Conservation (phyloP, 1,140 invertebrate genomes). For the Megalopta genalis region DNA sequence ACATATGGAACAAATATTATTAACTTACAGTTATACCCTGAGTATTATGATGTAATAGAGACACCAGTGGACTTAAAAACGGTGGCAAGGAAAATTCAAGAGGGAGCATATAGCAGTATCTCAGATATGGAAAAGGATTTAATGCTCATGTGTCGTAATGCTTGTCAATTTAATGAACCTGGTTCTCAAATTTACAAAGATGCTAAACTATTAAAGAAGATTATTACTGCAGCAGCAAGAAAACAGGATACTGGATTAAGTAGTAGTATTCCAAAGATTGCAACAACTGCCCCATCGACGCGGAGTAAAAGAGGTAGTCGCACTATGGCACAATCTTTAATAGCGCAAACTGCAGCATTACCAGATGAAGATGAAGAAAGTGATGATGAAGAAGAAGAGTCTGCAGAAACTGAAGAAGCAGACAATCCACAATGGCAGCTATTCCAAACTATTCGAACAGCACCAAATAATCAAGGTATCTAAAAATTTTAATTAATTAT, state of each 20-base stretch:
- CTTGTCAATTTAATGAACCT: constrained; percentile 97
- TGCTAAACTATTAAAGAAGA: constrained; percentile 93
- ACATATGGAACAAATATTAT: constrained; percentile 5
- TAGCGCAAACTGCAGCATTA: constrained; percentile 79
- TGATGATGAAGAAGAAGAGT: constrained; percentile 84
- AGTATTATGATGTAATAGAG: constrained; percentile 98
- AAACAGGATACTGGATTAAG: constrained; percentile 74
- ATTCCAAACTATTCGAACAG: constrained; percentile 88
- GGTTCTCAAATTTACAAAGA: constrained; percentile 98
- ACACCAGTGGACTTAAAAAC: constrained; percentile 97
- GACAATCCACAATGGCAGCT: constrained; percentile 91
- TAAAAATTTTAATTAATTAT: constrained; percentile 2
- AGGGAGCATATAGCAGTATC: constrained; percentile 87
- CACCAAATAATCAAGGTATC: constrained; percentile 84
- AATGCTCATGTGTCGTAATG: constrained; percentile 95
- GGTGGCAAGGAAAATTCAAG: constrained; percentile 95
- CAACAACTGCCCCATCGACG: constrained; percentile 76
- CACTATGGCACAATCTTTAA: constrained; percentile 77
- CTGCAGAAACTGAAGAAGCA: constrained; percentile 83
- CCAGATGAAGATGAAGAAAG: constrained; percentile 82
- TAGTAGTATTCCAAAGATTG: constrained; percentile 64
- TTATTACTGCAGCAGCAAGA: constrained; percentile 80
- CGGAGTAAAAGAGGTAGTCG: constrained; percentile 80
- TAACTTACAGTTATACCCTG: constrained; percentile 89
- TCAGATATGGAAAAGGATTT: constrained; percentile 95